Conservation (phyloP, 2,888 invertebrate species). For the Teleogryllus oceanicus region DNA sequence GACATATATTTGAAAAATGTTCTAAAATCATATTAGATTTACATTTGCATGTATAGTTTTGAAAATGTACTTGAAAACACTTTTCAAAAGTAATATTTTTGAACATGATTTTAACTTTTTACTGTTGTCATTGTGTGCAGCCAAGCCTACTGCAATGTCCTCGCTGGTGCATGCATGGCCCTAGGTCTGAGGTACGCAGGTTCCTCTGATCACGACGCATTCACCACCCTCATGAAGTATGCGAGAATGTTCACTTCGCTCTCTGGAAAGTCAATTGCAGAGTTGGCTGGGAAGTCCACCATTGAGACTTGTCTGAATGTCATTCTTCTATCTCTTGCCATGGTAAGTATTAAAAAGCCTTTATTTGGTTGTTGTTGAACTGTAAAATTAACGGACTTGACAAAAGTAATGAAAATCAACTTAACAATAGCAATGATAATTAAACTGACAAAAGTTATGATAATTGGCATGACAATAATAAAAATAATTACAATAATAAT, state of each 20-base stretch:
- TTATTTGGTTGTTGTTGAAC: no score
- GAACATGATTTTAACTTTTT: neutral
- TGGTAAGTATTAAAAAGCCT: conserved; percentile 54
- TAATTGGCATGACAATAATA: no score
- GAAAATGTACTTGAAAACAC: no score
- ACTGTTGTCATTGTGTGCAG: conserved; percentile 50
- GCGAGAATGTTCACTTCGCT: conserved; percentile 66
- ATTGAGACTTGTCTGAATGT: conserved; percentile 86
- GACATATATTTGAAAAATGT: no score
- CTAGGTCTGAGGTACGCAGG: conserved; percentile 93
- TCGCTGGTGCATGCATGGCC: conserved; percentile 91
- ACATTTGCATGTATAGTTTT: neutral
- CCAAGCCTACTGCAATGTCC: conserved; percentile 94
- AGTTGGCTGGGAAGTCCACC: conserved; percentile 84
- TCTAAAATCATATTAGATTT: no score
- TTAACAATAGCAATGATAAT: no score
- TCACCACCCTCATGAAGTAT: conserved; percentile 71
- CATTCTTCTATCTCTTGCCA: conserved; percentile 72
- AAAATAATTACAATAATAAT: no score
- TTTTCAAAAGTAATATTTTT: neutral
- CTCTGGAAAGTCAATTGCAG: conserved; percentile 69
- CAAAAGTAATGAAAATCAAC: no score
- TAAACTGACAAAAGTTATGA: no score
- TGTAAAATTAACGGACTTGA: no score
- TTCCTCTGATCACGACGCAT: conserved; percentile 77